Evolutionary conservation across 1,140 invertebrate species (phyloP), one percentile per base, ranked within the genome.

Genomic region (Heliconius melpomene): DNA sequence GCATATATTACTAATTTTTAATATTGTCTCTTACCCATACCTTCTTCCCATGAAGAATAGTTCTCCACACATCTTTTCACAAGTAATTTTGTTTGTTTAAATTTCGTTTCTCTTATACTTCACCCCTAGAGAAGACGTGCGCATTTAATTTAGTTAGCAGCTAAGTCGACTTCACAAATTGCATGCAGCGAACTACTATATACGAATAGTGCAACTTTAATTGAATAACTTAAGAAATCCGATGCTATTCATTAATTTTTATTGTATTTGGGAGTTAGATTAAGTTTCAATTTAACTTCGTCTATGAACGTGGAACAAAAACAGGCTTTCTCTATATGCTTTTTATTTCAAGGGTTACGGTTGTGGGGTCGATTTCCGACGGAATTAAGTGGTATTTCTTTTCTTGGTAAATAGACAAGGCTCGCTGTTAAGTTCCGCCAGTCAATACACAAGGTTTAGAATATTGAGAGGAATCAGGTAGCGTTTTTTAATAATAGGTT

Each of bases 121-220:
- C 9, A 66, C 60, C 26, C 76, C 78, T 83, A 83, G 71, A 70
- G 77, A n/a, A 70, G 78, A 66, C 73, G 79, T 50, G 77, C 57
- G 78, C 79, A 84, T 82, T 84, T 84, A 80, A 84, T 84, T 84
- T 81, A 66, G 60, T 66, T 66, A 72, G 60, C 75, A 71, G 74
- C 79, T 79, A 75, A 84, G 83, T 77, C 74, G 76, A 78, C 74
- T 79, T 81, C 50, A 78, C 77, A 66, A 72, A 84, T 84, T 82
- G 57, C 73, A 85, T 82, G 79, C 73, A 80, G 82, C 60, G 79
- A 71, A 57, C 60, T 75, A 57, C 72, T 50, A 38, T 46, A 50
- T 36, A 13, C 57, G 75, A 74, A 79, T 76, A 73, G 78, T 77
- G 74, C 77, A 82, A 78, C 77, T 82, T 82, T 78, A 83, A 83